Evolutionary conservation across 2,888 invertebrate species (phyloP), one percentile per base, ranked within the genome.

Genomic region (Eupithecia centaureata): DNA sequence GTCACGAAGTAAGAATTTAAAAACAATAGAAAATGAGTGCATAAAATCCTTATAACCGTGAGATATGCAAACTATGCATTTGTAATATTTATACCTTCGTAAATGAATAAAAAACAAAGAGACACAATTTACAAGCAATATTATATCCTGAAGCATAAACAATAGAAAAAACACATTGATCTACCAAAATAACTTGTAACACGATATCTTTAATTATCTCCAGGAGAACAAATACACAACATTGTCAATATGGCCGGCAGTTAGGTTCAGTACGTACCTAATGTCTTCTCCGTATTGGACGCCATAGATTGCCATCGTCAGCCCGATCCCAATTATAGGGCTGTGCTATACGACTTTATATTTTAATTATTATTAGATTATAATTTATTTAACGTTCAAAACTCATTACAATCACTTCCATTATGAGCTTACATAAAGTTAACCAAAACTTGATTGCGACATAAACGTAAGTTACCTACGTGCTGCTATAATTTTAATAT

Each of bases 291-390:
- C 57, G 61, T 61, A 70, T 70, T 66, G 63, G 70, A 61, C 66
- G 63, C 66, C 63, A 70, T 70, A 66, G 70, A 70, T 70, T 63
- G 70, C 57, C 18, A 30, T 33, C 63, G 63, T 67, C 66, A 64
- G 70, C 63, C 32, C 61, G 60, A 63, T 66, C 63, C 28, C 27
- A 32, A 22, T 12, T 7, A n/a, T 13, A 66, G 66, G 66, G 66
- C 32, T 63, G 69, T 32, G 25, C 42, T 8, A 25, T 33, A 27
- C 32, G 42, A 7, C 25, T 10, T 52, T 52, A 38, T 10, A 10
- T 13, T 58, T 59, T 22, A 15, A 4, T 38, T 13, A 38, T 13
- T 10, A 3, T 38, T n/a, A n/a, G n/a, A n/a, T n/a, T n/a, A n/a
- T n/a, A n/a, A n/a, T n/a, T n/a, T n/a, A n/a, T n/a, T n/a, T n/a